Base-by-base conservation (phyloP, 2,797 vertebrate genomes). In the Anguilla marmorata region DNA sequence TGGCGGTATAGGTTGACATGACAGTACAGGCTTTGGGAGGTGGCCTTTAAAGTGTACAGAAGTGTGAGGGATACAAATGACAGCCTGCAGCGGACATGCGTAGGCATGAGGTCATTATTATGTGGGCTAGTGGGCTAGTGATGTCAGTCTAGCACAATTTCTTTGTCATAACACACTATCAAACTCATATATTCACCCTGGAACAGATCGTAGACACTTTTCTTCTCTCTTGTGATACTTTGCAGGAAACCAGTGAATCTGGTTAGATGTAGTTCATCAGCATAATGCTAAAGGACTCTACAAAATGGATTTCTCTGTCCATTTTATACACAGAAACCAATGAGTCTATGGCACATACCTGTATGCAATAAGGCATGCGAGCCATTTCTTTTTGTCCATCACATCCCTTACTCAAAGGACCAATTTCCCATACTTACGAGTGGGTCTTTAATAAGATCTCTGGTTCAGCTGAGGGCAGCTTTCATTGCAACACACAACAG, bases 401-500 rank as follows among this genome's bases (percentile, higher is more conserved):
- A 86, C 3, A 56, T 4, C 48, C 19, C 27, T 87, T 7, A n/a
- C 85, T 72, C 80, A 48, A 74, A 69, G 82, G 88, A 89, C 63
- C 86, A 52, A 24, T 85, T 85, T 89, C 7, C 82, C n/a, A 30
- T 21, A 8, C 45, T 66, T 37, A 88, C 21, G 3, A 86, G 50
- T 52, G n/a, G 6, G 56, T 24, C 58, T 85, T 86, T 84, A 86
- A 85, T 87, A 84, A 48, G 76, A 27, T 85, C 27, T 58, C 11
- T 12, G 58, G 76, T 54, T 88, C 85, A 83, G 74, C 85, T 14
- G 85, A 37, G 11, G 84, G 86, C 76, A 54, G 76, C 48, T 84
- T 45, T 58, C 88, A 72, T 84, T 89, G 86, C 86, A 79, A 37
- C 41, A 83, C 82, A 83, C 33, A 87, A 72, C 56, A 89, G 88